A percentile compares a stretch with the other conserved stretches of the same genome.
Conservation (phyloP, 2,797 vertebrate species). For the Myiothlypis chrysogaster region DNA sequence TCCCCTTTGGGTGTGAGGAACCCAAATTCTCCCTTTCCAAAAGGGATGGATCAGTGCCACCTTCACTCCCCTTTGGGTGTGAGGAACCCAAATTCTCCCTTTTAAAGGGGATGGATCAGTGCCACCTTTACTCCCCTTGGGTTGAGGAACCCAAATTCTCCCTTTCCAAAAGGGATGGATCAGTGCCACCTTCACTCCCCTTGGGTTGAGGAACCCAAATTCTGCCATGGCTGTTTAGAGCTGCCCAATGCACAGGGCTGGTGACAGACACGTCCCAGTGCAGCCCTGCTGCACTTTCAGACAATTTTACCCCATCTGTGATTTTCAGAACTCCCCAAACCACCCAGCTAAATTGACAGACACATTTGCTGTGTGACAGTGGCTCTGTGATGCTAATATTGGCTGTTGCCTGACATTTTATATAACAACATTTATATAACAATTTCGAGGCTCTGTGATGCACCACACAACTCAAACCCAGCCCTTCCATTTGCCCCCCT, state of each 20-base stretch:
- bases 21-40: too few relatives aligned
- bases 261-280: rapidly evolving
- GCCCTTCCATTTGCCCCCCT: constrained; percentile 19
- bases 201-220: not conserved
- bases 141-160: too few relatives aligned
- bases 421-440: constrained; percentile 7
- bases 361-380: not conserved
- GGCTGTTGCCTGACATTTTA: constrained; percentile 24
- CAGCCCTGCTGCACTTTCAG: not conserved
- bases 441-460: constrained; percentile 20
- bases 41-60: too few relatives aligned
- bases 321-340: not conserved
- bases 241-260: rapidly evolving
- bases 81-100: too few relatives aligned
- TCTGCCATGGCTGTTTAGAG: rapidly evolving
- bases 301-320: not conserved
- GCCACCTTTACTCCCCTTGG: too few relatives aligned
- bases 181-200: too few relatives aligned
- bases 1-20: too few relatives aligned
- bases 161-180: too few relatives aligned
- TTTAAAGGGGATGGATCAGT: too few relatives aligned
- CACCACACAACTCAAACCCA: not conserved
- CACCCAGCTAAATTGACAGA: not conserved
- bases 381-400: constrained; percentile 15
- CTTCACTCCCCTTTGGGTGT: too few relatives aligned